Evolutionary conservation across 2,888 invertebrate species (phyloP), one percentile per base, ranked within the genome.

Genomic region (Tipula unca): DNA sequence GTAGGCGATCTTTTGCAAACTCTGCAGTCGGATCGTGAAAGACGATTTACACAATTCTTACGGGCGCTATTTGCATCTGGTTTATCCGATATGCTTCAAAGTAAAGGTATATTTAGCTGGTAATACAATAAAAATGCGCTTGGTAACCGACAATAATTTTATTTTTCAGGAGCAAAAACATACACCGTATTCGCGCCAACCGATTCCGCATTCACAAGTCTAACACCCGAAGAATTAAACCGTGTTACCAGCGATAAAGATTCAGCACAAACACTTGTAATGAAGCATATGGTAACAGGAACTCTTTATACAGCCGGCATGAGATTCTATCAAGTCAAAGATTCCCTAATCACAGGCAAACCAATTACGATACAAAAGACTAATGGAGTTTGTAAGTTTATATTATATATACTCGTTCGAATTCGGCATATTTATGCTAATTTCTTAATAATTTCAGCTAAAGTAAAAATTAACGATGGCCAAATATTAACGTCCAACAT

Each of bases 1-100:
- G 96, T 97, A 0, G 97, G 97, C 0, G 96, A 97, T 90, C 91
- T 97, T 85, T 93, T 96, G 54, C 96, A 96, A 90, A 97, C 97
- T 0, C 91, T 97, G 85, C 96, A 96, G 89, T 95, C 96, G 0
- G 97, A 97, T 90, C 92, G 96, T 83, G 96, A 96, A 89, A 92
- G 95, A 87, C 92, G 96, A 87, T 97, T 96, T 91, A 94, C 95
- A 25, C 95, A 93, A 85, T 95, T 96, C 92, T 91, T 96, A 54
- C 94, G 95, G 89, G 94, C 96, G 0, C 89, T 97, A 2, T 95
- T 94, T 88, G 93, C 93, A 10, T 95, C 96, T n/a, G 96, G 95
- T 42, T 92, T 96, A 87, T 94, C 94, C 14, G 94, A 95, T 86
- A 95, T 94, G 85, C 88, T 91, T 84, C 91, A 91, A 88, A 90